These are phyloP conservation scores for Drosophila navojoa DNA, from an alignment of 1,140 invertebrate species.

Conservation along the genomic window DNA sequence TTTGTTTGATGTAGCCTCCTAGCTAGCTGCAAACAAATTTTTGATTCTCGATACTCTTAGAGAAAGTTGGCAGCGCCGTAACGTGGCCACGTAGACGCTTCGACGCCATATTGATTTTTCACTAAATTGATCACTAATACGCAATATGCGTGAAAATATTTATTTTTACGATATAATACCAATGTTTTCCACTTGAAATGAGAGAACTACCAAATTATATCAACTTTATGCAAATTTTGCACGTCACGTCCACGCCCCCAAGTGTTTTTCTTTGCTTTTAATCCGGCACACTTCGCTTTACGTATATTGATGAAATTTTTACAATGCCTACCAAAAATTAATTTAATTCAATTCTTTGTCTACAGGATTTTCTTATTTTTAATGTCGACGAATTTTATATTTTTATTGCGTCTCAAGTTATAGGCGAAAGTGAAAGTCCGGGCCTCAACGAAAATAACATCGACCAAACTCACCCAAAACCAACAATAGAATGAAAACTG, in stretches of 20 bases:
- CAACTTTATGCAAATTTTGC: constrained; percentile 45
- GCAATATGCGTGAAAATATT: constrained; percentile 25
- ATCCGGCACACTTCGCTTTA: constrained; percentile 30
- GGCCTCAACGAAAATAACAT: constrained; percentile 31
- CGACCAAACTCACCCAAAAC: constrained; percentile 53
- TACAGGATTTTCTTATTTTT: constrained; percentile 22
- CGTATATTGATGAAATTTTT: constrained; percentile 20
- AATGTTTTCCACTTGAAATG: constrained; percentile 40
- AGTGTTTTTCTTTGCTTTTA: constrained; percentile 5
- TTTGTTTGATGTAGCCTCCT: not conserved
- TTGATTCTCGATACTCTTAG: constrained; percentile 10
- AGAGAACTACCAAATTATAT: constrained; percentile 22
- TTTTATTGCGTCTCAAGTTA: constrained; percentile 49
- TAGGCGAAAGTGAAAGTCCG: constrained; percentile 41
- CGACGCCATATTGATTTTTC: constrained; percentile 67
- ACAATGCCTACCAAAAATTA: constrained; percentile 21
- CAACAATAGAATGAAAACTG: constrained; percentile 41
- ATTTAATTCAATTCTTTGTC: constrained; percentile 24
- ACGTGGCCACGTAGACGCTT: constrained; percentile 44
- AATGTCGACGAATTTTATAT: constrained; percentile 11
- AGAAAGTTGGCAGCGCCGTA: constrained; percentile 50
- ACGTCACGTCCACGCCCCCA: constrained; percentile 51
- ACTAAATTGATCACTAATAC: constrained; percentile 49
- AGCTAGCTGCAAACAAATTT: constrained; percentile 5
- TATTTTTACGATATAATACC: constrained; percentile 31